A percentile compares a stretch with the other conserved stretches of the same genome.
Conservation (phyloP, 2,888 invertebrate genomes). For the Oegoconia quadripuncta region DNA sequence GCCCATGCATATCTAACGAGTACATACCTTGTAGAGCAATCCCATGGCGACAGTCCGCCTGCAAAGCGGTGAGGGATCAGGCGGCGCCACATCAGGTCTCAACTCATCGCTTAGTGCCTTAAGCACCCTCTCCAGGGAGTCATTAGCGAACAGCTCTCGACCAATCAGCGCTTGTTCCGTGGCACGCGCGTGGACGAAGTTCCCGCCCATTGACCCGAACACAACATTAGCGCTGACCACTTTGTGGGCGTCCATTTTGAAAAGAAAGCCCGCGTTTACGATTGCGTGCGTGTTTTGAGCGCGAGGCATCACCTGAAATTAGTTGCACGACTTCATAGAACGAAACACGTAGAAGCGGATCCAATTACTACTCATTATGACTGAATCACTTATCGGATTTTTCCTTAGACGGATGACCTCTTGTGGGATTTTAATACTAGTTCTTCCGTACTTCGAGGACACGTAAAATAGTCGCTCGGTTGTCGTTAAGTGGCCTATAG, state of each 20-base stretch:
- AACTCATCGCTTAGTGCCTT: slow-evolving; percentile 38
- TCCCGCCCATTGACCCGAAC: no score
- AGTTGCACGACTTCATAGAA: no score
- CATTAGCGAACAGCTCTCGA: background rate
- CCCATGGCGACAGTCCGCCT: slow-evolving; percentile 77
- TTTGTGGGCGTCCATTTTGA: slow-evolving; percentile 67
- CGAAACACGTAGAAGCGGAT: no score
- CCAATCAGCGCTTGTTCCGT: no score
- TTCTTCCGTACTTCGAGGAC: no score
- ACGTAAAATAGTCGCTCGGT: no score
- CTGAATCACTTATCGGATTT: no score
- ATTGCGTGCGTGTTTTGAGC: slow-evolving; percentile 86
- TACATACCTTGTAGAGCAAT: slow-evolving; percentile 69
- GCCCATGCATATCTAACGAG: slow-evolving; percentile 5
- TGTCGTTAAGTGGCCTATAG: no score
- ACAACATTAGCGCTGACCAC: slow-evolving; percentile 78
- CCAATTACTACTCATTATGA: no score
- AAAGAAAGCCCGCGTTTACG: slow-evolving; percentile 85
- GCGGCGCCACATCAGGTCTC: slow-evolving; percentile 45
- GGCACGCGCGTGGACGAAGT: no score
- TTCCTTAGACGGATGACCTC: no score
- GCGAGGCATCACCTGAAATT: slow-evolving; percentile 82
- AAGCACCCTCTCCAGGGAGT: background rate
- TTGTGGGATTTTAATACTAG: no score
- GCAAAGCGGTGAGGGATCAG: slow-evolving; percentile 77